These are phyloP conservation scores for Eilema sororculum DNA, from an alignment of 2,888 invertebrate genomes.

Conservation along the genomic window DNA sequence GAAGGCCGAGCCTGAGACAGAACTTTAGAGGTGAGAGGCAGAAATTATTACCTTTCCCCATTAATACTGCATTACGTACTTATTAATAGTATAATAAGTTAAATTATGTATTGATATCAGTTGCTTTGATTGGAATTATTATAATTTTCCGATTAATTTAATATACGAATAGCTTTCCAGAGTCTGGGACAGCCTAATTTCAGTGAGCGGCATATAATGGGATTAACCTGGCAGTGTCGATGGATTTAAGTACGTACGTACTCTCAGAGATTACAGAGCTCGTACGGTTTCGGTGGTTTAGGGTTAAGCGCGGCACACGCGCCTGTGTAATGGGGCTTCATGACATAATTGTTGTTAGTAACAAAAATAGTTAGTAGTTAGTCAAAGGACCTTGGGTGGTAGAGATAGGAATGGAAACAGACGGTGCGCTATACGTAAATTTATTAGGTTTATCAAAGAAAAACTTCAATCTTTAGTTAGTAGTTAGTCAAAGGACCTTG, in stretches of 20 bases:
- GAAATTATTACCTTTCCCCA: too few species aligned
- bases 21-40: too few species aligned
- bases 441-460: too few species aligned
- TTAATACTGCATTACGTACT: too few species aligned
- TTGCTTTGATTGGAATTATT: not conserved
- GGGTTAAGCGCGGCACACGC: constrained; percentile 73
- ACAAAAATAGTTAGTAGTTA: constrained; percentile 29
- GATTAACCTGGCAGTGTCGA: constrained; percentile 69
- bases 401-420: not conserved
- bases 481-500: constrained; percentile 31
- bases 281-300: constrained; percentile 82
- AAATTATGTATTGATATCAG: not conserved
- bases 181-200: constrained; percentile 66
- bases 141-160: not conserved
- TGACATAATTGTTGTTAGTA: constrained; percentile 42
- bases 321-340: constrained; percentile 65
- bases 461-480: too few species aligned
- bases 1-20: too few species aligned
- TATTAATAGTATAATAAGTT: too few species aligned
- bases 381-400: constrained; percentile 28
- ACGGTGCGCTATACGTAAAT: too few species aligned
- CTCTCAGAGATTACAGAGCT: constrained; percentile 77
- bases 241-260: constrained; percentile 59
- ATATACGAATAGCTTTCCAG: constrained; percentile 20
- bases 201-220: constrained; percentile 65